phyloP scores from a whole-genome alignment of 2,888 invertebrate species.

The Epinotia demarniana region DNA sequence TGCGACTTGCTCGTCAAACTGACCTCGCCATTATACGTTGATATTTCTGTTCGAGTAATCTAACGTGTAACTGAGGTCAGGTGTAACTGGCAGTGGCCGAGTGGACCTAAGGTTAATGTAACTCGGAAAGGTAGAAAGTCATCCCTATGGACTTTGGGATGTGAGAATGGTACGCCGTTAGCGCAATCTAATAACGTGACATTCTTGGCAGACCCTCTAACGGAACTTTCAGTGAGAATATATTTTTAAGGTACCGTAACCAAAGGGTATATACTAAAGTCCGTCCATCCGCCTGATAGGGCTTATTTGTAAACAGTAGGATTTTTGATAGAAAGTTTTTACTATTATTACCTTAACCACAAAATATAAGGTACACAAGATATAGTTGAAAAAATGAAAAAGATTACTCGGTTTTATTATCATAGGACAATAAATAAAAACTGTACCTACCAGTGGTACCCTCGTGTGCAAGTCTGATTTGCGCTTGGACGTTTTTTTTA shows the following conservation, averaged over 20 bases:
- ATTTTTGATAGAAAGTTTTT: background rate
- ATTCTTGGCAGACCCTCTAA: constrained; percentile 3
- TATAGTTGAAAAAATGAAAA: too few relatives aligned
- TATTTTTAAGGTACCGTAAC: background rate
- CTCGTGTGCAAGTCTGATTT: too few relatives aligned
- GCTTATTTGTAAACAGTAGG: background rate
- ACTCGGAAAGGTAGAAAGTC: constrained; percentile 14
- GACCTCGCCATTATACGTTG: constrained; percentile 39
- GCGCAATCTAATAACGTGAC: constrained; percentile 31
- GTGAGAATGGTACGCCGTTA: constrained; percentile 24
- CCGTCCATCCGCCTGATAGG: background rate
- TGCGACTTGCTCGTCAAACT: constrained; percentile 47
- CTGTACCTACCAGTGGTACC: too few relatives aligned
- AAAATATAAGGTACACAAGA: too few relatives aligned
- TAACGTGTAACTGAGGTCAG: background rate
- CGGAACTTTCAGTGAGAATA: background rate
- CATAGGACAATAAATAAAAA: too few relatives aligned
- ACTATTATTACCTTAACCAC: too few relatives aligned
- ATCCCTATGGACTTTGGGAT: constrained; percentile 18
- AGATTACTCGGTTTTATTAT: too few relatives aligned
- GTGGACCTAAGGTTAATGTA: constrained; percentile 35
- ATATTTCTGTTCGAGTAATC: constrained; percentile 9
- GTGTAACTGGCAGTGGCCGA: constrained; percentile 2
- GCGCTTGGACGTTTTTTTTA: too few relatives aligned
- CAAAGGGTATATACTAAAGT: background rate